Evolutionary conservation across 1,140 invertebrate species (phyloP).

Genomic region (Drosophila truncata): DNA sequence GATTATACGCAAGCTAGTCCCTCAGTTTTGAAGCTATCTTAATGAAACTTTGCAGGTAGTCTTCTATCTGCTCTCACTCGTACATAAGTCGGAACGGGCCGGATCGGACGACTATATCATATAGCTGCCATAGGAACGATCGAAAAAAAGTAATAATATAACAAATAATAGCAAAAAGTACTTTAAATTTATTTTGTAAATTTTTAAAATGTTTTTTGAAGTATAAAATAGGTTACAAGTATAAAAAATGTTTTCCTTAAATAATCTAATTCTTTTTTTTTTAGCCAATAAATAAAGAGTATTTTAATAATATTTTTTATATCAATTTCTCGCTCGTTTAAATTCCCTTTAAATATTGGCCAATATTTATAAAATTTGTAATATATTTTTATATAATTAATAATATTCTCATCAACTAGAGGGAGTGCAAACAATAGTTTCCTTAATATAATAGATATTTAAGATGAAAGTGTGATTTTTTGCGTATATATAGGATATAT

Average conservation of each 20-base stretch:
- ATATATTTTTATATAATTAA: not conserved
- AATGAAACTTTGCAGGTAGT: too few relatives aligned
- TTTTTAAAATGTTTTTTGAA: not conserved
- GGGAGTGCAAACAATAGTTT: not conserved
- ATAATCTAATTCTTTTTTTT: not conserved
- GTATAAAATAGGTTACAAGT: not conserved
- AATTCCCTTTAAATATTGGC: not conserved
- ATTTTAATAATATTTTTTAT: too few relatives aligned
- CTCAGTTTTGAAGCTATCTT: too few relatives aligned
- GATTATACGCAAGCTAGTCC: too few relatives aligned
- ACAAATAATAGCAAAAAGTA: not conserved
- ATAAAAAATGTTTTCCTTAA: not conserved
- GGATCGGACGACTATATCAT: too few relatives aligned
- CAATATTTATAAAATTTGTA: not conserved
- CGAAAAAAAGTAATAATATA: too few relatives aligned
- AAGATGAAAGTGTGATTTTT: too few relatives aligned
- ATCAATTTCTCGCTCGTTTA: too few relatives aligned
- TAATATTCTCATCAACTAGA: not conserved
- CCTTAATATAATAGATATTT: not conserved
- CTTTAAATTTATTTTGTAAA: not conserved
- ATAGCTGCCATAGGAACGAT: too few relatives aligned
- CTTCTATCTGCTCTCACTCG: too few relatives aligned
- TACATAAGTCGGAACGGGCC: too few relatives aligned
- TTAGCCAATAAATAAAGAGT: not conserved
- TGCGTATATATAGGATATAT: too few relatives aligned